Base-by-base conservation (phyloP, 2,113 vertebrate species). In the Mandrillus leucophaeus region DNA sequence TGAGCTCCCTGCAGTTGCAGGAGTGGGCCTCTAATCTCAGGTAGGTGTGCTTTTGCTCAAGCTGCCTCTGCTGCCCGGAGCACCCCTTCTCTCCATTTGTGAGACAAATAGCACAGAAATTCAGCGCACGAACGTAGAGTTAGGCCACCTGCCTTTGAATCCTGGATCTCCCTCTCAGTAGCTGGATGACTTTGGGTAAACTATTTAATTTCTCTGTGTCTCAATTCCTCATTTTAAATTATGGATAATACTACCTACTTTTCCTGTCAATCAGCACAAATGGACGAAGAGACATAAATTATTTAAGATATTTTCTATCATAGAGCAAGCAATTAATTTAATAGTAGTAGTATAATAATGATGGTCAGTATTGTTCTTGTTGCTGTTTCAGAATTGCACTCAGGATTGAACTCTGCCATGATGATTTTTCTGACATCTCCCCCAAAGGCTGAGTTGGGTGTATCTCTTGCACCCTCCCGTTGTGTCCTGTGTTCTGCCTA, bases 41-140 rank as follows among this genome's bases (percentile, higher is more conserved):
- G 27, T 8, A 18, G 14, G 6, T 32, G 22, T 5, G 2, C 4
- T 12, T 50, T 66, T 17, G 10, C 13, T 0, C 10, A 2, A 4
- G 13, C 30, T 20, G 25, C 5, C 1, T n/a, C 43, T 20, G 8
- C 5, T 88, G 4, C 18, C n/a, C 2, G 6, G 59, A 66, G 8
- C 35, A 57, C 3, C 8, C 40, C 55, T 30, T n/a, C 18, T 52
- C 17, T 61, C n/a, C 25, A 25, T 45, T 45, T 73, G 11, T 55
- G 52, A 85, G 80, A 55, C 12, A 35, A 2, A 8, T 3, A 89
- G 72, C 11, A 3, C 3, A 40, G 45, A 40, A 38, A 43, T 30
- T 59, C 50, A 20, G n/a, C 10, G 1, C 25, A 6, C 18, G 43
- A 11, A 9, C 25, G n/a, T 8, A 20, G 38, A 35, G 32, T 25